These are phyloP conservation scores for Zaprionus vittiger DNA, from an alignment of 1,140 invertebrate species.

Conservation along the genomic window DNA sequence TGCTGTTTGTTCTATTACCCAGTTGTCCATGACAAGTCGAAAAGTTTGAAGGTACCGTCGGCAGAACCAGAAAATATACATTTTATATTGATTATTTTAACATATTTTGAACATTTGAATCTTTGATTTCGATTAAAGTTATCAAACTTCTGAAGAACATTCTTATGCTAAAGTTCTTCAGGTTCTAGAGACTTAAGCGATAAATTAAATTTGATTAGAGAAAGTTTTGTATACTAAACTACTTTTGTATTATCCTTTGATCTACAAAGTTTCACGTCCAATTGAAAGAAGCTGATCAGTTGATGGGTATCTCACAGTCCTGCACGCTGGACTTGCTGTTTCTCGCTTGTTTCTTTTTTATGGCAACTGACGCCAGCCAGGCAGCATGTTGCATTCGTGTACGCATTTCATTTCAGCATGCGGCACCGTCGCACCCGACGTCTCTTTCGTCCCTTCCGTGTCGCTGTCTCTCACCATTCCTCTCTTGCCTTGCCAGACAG, in stretches of 20 bases:
- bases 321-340: background rate
- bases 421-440: conserved; percentile 4
- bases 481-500: background rate
- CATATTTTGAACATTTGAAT: too few species aligned
- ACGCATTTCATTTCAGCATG: conserved; percentile 51
- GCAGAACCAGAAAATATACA: too few species aligned
- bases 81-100: too few species aligned
- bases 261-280: background rate
- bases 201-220: too few species aligned
- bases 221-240: background rate
- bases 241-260: background rate
- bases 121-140: too few species aligned
- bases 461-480: background rate
- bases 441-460: background rate
- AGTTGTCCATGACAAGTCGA: background rate
- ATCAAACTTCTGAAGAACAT: too few species aligned
- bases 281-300: background rate
- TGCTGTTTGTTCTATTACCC: too few species aligned
- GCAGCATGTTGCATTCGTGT: conserved; percentile 43
- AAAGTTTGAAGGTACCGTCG: too few species aligned
- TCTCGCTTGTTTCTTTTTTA: conserved; percentile 20
- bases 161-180: too few species aligned
- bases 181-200: too few species aligned
- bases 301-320: background rate
- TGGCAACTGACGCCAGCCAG: conserved; percentile 39